phyloP scores from a whole-genome alignment of 2,888 invertebrate species.

The Ectemnius lituratus region DNA sequence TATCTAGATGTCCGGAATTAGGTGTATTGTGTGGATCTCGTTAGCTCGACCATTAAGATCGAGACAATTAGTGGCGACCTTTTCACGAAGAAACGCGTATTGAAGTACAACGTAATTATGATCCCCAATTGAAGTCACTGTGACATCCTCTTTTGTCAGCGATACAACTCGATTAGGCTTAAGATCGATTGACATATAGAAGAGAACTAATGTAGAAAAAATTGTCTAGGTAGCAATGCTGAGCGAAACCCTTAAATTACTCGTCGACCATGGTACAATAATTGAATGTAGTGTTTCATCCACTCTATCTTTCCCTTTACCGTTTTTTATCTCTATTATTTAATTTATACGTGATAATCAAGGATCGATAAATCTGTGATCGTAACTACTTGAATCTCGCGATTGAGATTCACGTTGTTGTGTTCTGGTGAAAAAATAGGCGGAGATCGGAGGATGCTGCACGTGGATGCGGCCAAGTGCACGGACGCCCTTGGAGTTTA shows the following conservation, averaged over 20 bases:
- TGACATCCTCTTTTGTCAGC: no score
- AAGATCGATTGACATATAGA: not conserved
- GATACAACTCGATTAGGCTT: no score
- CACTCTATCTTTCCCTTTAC: not conserved
- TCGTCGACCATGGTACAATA: no score
- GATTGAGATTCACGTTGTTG: not conserved
- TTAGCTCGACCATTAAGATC: conserved; percentile 59
- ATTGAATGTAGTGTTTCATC: not conserved
- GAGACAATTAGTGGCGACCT: conserved; percentile 61
- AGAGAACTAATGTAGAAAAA: not conserved
- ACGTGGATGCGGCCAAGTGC: conserved; percentile 48
- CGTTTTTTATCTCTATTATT: no score
- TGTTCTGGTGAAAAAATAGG: conserved; percentile 11
- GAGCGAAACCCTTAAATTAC: no score
- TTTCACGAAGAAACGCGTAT: not conserved
- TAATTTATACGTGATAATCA: no score
- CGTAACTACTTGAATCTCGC: not conserved
- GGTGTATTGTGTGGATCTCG: conserved; percentile 63
- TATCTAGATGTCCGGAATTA: conserved; percentile 68
- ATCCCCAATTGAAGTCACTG: not conserved
- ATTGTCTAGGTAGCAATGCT: not conserved
- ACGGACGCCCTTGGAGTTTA: conserved; percentile 43
- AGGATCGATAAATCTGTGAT: not conserved
- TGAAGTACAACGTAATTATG: conserved; percentile 31
- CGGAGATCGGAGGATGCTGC: conserved; percentile 26